Conservation (phyloP, 2,888 invertebrate species). For the Cephonodes hylas region DNA sequence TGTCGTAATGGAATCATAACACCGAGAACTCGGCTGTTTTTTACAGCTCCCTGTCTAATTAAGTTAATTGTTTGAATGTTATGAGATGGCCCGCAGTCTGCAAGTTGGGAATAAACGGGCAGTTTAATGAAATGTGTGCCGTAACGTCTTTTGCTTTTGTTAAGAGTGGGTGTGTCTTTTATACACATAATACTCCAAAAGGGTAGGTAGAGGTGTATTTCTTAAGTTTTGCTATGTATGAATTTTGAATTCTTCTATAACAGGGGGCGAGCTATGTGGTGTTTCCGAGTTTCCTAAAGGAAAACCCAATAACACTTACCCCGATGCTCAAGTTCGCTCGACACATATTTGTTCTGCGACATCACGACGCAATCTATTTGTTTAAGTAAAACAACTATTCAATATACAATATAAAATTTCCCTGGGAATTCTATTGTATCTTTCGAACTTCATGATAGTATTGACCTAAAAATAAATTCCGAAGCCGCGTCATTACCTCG, state of each 20-base stretch:
- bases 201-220: too few species aligned
- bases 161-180: too few species aligned
- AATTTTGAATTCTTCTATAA: too few species aligned
- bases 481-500: neutral
- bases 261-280: too few species aligned
- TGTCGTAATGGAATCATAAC: constrained; percentile 45
- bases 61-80: constrained; percentile 12
- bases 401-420: neutral
- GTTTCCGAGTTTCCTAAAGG: too few species aligned
- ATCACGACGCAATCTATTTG: too few species aligned
- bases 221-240: too few species aligned
- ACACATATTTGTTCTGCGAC: too few species aligned
- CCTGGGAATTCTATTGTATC: neutral
- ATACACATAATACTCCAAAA: too few species aligned
- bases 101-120: neutral
- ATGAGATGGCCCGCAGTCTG: neutral
- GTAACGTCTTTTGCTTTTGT: too few species aligned
- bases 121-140: neutral
- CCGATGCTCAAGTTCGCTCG: too few species aligned
- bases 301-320: too few species aligned
- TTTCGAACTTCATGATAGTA: neutral
- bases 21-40: constrained; percentile 18
- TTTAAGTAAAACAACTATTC: neutral
- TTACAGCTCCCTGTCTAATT: constrained; percentile 20
- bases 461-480: neutral